Conservation (phyloP, 2,113 vertebrate species). For the Abramis brama region DNA sequence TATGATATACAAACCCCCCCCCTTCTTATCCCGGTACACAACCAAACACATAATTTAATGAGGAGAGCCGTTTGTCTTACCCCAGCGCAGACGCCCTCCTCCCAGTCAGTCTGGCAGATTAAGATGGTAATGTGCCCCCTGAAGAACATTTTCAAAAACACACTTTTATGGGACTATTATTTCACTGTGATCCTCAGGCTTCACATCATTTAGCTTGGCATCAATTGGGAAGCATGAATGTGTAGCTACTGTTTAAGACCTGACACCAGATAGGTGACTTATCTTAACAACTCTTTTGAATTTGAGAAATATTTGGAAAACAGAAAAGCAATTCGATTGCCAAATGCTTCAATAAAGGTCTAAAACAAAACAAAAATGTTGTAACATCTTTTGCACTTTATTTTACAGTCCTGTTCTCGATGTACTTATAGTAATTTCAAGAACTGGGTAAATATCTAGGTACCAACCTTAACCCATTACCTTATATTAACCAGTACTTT, state of each 20-base stretch:
- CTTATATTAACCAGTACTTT: no score
- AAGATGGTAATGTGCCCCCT: slow-evolving; percentile 33
- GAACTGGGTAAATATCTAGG: no score
- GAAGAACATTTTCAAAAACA: slow-evolving; percentile 26
- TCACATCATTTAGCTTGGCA: slow-evolving; percentile 30
- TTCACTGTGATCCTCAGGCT: slow-evolving; percentile 32
- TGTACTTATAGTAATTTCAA: no score
- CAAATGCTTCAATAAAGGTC: neutral
- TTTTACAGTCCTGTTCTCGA: no score
- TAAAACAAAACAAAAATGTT: no score
- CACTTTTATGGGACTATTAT: slow-evolving; percentile 25
- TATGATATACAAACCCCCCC: slow-evolving; percentile 40
- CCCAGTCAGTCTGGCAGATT: slow-evolving; percentile 25
- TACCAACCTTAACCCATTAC: no score
- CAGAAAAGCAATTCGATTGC: neutral
- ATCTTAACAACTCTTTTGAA: neutral
- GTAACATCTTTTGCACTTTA: no score
- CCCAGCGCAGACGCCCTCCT: neutral
- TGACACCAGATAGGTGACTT: neutral
- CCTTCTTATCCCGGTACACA: slow-evolving; percentile 30
- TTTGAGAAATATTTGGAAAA: neutral
- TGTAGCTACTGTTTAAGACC: neutral
- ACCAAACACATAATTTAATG: slow-evolving; percentile 29
- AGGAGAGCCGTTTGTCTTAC: slow-evolving; percentile 34
- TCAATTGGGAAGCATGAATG: slow-evolving; percentile 37